A percentile compares a stretch with the other conserved stretches of the same genome.
phyloP scores from a whole-genome alignment of 2,888 invertebrate species.

The Hymenopus coronatus region DNA sequence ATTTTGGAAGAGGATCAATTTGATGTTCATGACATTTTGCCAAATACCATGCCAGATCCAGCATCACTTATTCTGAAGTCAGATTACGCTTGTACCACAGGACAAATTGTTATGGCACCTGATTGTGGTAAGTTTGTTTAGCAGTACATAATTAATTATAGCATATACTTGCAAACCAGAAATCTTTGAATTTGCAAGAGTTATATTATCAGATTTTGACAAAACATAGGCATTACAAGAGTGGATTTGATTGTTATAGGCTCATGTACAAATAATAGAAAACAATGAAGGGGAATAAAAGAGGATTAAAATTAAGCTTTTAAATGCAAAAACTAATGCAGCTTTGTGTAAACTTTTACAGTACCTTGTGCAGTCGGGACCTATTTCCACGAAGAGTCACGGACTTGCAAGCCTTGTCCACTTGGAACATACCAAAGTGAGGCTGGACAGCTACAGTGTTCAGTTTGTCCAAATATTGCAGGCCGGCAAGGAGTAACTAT shows the following conservation, averaged over 20 bases:
- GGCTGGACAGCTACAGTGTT: slow-evolving; percentile 84
- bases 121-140: slow-evolving; percentile 71
- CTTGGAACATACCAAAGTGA: slow-evolving; percentile 92
- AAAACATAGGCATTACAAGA: too few species aligned
- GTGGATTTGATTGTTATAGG: too few species aligned
- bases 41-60: slow-evolving; percentile 92
- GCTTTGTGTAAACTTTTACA: slow-evolving; percentile 41
- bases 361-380: slow-evolving; percentile 91
- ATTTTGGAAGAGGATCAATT: slow-evolving; percentile 93
- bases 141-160: too few species aligned
- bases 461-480: slow-evolving; percentile 83
- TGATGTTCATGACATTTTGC: slow-evolving; percentile 87
- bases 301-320: neutral
- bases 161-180: too few species aligned
- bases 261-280: too few species aligned
- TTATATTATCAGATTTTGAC: too few species aligned
- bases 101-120: slow-evolving; percentile 91
- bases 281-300: too few species aligned
- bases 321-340: neutral
- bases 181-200: too few species aligned
- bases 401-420: slow-evolving; percentile 79
- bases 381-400: slow-evolving; percentile 72
- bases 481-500: slow-evolving; percentile 88
- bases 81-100: slow-evolving; percentile 88
- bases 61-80: slow-evolving; percentile 82